These are phyloP conservation scores for Eolophus roseicapilla DNA, from an alignment of 2,113 vertebrate species.

Conservation along the genomic window DNA sequence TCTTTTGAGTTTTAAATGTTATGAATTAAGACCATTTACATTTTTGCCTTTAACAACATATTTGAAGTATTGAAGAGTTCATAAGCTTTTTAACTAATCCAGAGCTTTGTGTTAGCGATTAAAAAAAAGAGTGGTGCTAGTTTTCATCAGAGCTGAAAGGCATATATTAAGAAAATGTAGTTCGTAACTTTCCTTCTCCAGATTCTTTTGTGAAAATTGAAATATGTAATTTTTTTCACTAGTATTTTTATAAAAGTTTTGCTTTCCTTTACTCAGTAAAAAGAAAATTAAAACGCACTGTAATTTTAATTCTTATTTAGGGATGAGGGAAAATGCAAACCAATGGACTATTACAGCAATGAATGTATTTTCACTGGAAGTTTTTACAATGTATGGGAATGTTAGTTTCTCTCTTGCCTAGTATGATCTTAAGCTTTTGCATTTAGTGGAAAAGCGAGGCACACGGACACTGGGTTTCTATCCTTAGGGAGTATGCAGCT, in stretches of 20 bases:
- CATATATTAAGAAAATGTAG: neutral
- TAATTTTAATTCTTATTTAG: neutral
- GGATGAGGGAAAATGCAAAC: neutral
- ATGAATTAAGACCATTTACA: neutral
- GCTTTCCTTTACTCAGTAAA: neutral
- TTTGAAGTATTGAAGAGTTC: conserved; percentile 4
- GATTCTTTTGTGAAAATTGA: neutral
- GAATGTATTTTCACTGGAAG: neutral
- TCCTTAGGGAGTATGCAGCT: neutral
- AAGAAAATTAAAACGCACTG: neutral
- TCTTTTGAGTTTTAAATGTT: neutral
- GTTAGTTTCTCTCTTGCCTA: neutral
- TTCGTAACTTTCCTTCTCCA: neutral
- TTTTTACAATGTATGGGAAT: neutral
- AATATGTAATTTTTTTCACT: neutral
- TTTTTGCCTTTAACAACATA: neutral
- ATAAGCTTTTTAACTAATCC: neutral
- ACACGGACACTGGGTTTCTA: neutral
- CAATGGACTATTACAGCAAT: neutral
- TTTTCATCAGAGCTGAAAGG: neutral
- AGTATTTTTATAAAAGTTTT: neutral
- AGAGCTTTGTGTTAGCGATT: conserved; percentile 18
- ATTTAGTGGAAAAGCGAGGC: neutral
- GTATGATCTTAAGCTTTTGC: neutral
- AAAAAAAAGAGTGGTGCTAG: neutral